Base-by-base conservation (phyloP, 2,888 invertebrate species). In the Pammene aurita region DNA sequence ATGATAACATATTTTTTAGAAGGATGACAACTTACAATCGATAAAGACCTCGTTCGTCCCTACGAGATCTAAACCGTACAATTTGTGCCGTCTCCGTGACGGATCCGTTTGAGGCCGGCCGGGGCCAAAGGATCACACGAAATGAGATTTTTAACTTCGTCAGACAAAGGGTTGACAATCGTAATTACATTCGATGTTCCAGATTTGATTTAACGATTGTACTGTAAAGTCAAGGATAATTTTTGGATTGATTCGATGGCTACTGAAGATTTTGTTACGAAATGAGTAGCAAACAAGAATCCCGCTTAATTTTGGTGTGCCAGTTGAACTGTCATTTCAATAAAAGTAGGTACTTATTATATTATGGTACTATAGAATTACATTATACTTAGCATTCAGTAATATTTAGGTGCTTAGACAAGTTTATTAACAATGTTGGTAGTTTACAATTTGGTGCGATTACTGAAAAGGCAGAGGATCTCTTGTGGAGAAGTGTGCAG, bases 41-140 rank as follows among this genome's bases (percentile, higher is more conserved):
- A 62, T 52, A 67, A 73, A 72, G 52, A 38, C 16, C 14, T 50
- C 50, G 62, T 52, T 57, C 77, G 77, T 74, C 81, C 68, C 76
- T 83, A 63, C 38, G 35, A 74, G 61, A 70, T 35, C 81, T 79
- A 78, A 83, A 85, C 86, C 83, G 79, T 83, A 84, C 84, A 82
- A 81, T 73, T 80, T 78, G 69, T 64, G 77, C 77, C 75, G 77
- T 74, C 73, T 78, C 84, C 85, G 85, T 90, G 88, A 89, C 88
- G 83, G 83, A 90, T 89, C 77, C 86, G 80, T 86, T 87, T 85
- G 77, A 78, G 81, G 78, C 78, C 80, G 81, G 77, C 74, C 71
- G 60, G 76, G 82, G 80, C 75, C 80, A 81, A 77, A 77, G 75
- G 83, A 83, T 83, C 84, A 80, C 18, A 61, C 62, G 68, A 72